Conservation (phyloP, 1,140 invertebrate genomes). For the Leguminivora glycinivorella region DNA sequence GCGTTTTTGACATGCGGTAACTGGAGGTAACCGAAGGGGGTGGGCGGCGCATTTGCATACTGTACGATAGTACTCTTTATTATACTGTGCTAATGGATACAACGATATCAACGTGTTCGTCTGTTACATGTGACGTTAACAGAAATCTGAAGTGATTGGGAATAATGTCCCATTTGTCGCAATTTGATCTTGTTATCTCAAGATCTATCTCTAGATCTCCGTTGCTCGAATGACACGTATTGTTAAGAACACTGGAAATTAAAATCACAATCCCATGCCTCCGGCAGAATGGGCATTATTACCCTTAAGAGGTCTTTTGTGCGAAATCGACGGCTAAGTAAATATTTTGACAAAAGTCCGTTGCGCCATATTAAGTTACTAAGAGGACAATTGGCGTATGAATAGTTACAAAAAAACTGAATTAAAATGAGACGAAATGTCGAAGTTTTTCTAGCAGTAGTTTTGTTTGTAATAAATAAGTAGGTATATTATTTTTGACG, state of each 20-base stretch:
- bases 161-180: conserved; percentile 13
- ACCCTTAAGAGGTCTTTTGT: conserved; percentile 64
- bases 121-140: conserved; percentile 13
- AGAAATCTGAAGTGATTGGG: conserved; percentile 6
- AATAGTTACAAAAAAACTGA: conserved; percentile 42
- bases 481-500: no score
- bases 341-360: conserved; percentile 76
- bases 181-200: conserved; percentile 49
- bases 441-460: neutral
- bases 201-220: conserved; percentile 40
- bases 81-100: no score
- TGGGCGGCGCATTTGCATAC: no score
- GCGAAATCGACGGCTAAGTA: conserved; percentile 57
- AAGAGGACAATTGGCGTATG: conserved; percentile 57
- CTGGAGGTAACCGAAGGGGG: no score
- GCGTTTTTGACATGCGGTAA: no score
- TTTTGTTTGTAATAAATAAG: neutral
- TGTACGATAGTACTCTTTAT: no score
- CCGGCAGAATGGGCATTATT: conserved; percentile 63
- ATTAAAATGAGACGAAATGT: conserved; percentile 2
- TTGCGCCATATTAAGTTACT: conserved; percentile 69
- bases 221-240: conserved; percentile 46
- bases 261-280: conserved; percentile 65
- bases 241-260: conserved; percentile 49
- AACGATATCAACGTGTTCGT: no score